These are phyloP conservation scores for Lissocephala sabroskyi DNA, from an alignment of 2,888 invertebrate species.

Conservation along the genomic window DNA sequence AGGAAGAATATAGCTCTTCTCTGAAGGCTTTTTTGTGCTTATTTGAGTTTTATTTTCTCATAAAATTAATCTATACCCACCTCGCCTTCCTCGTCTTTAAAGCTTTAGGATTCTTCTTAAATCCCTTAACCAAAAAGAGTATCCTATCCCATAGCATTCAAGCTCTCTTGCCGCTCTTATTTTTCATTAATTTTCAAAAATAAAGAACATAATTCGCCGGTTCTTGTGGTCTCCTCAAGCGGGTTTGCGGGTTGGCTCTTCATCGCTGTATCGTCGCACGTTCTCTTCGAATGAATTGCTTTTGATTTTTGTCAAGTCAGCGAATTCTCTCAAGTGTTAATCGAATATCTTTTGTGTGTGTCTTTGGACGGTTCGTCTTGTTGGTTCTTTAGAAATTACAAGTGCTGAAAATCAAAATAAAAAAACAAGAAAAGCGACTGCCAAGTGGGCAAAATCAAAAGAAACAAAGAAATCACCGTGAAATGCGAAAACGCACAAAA, in stretches of 20 bases:
- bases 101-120: no score
- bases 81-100: no score
- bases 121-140: no score
- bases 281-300: constrained; percentile 33
- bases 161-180: no score
- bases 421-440: constrained; percentile 27
- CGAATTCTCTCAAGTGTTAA: constrained; percentile 41
- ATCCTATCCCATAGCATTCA: no score
- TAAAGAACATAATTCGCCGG: background rate
- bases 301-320: constrained; percentile 55
- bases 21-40: no score
- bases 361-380: constrained; percentile 6
- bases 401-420: constrained; percentile 30
- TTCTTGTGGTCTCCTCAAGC: background rate
- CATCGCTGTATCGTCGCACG: constrained; percentile 20
- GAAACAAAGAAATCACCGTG: constrained; percentile 22
- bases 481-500: constrained; percentile 55
- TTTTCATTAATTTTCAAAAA: background rate
- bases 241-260: background rate
- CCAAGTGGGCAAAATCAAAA: constrained; percentile 31
- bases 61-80: no score
- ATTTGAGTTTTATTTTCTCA: no score
- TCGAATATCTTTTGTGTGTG: constrained; percentile 37
- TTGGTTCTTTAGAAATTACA: constrained; percentile 10
- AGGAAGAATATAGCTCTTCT: no score